Conservation (phyloP, 2,797 vertebrate species). For the Helarctos malayanus region DNA sequence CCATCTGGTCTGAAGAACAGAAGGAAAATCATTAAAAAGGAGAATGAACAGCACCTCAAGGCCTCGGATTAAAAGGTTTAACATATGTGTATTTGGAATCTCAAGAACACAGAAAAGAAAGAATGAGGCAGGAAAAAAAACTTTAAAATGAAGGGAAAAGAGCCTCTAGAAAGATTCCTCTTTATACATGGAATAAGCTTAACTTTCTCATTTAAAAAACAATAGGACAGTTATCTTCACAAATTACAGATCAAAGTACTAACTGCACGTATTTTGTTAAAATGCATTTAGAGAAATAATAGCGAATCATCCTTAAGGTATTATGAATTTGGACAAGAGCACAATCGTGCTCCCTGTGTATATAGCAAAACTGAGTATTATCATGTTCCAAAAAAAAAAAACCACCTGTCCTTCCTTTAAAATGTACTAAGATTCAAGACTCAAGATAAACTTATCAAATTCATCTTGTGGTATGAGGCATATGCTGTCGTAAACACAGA, state of each 20-base stretch:
- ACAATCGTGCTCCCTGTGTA: constrained; percentile 14
- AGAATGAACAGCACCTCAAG: neutral
- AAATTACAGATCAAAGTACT: constrained; percentile 25
- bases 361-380: constrained; percentile 62
- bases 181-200: neutral
- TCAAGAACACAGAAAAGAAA: neutral
- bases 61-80: neutral
- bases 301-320: neutral
- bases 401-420: neutral
- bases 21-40: neutral
- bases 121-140: neutral
- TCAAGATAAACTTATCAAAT: constrained; percentile 9
- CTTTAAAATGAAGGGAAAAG: constrained; percentile 43
- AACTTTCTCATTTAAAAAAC: constrained; percentile 3
- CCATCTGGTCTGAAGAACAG: neutral
- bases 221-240: constrained; percentile 1
- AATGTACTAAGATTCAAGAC: neutral
- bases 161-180: neutral
- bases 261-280: neutral
- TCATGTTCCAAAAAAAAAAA: neutral
- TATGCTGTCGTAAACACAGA: neutral
- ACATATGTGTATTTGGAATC: neutral
- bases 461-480: neutral
- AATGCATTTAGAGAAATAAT: constrained; percentile 2
- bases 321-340: constrained; percentile 35